Base-by-base conservation (phyloP, 2,888 invertebrate genomes). In the Hydrotaea cyrtoneurina region DNA sequence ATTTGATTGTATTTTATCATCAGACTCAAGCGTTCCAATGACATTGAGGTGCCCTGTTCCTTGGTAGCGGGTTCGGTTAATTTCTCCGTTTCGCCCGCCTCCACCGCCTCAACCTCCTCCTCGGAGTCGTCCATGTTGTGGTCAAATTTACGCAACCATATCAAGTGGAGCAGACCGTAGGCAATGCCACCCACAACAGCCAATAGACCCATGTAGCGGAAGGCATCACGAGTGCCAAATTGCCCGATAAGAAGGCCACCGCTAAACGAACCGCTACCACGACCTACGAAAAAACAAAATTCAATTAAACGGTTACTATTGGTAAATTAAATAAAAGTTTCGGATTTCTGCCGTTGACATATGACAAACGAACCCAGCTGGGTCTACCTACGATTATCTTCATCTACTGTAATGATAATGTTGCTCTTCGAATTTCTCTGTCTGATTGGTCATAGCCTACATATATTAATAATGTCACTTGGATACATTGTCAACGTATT, bases 221-320 rank as follows among this genome's bases (percentile, higher is more conserved):
- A 97, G 0, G 96, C 95, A 89, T 96, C 94, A 80, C 96, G 93
- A 7, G 96, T 96, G 0, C 96, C 96, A 59, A 95, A 93, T 74
- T 95, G 94, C 0, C 95, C 95, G 86, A 97, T 96, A 13, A 97
- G 93, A 17, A 96, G 93, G 59, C 97, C 97, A 21, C 97, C 97
- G 8, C 95, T 94, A 86, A 97, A 96, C 88, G 96, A 96, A 21
- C 97, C 97, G 89, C 96, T 96, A 43, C 97, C 97, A 87, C 96
- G 94, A 5, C 97, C 96, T 92, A 8, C 50, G n/a, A 15, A 80
- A 64, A 23, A 23, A 13, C 13, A 17, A 36, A 5, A 66, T n/a
- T n/a, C n/a, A n/a, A n/a, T n/a, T n/a, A n/a, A n/a, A n/a, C n/a
- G n/a, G n/a, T 66, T n/a, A n/a, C n/a, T n/a, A n/a, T n/a, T n/a